These are phyloP conservation scores for Drosophila arizonae DNA, from an alignment of 1,140 invertebrate species.

Conservation along the genomic window DNA sequence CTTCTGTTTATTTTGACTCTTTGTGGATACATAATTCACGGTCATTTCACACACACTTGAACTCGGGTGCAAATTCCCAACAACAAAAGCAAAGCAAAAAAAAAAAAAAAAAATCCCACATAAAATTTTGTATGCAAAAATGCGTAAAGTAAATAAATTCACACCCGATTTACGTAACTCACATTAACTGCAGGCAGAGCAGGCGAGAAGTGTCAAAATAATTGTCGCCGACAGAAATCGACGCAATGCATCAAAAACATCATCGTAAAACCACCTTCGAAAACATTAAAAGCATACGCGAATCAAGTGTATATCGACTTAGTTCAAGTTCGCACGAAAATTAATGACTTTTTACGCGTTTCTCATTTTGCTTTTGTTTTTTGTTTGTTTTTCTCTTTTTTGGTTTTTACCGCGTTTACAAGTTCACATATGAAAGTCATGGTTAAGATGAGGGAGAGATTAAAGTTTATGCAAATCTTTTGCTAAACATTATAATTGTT, in stretches of 20 bases:
- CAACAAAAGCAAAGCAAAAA: background rate
- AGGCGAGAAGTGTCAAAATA: slow-evolving; percentile 71
- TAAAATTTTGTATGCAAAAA: slow-evolving; percentile 63
- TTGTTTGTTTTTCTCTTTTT: slow-evolving; percentile 4
- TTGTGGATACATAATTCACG: slow-evolving; percentile 58
- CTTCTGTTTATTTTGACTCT: slow-evolving; percentile 42
- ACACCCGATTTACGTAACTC: slow-evolving; percentile 72
- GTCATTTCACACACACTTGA: slow-evolving; percentile 63
- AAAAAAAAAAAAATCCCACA: slow-evolving; percentile 33
- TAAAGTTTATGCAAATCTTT: slow-evolving; percentile 6
- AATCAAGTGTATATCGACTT: slow-evolving; percentile 26
- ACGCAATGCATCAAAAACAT: slow-evolving; percentile 62
- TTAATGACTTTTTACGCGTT: slow-evolving; percentile 33
- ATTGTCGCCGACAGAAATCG: slow-evolving; percentile 63
- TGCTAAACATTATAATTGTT: slow-evolving; percentile 1
- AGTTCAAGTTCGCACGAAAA: slow-evolving; percentile 58
- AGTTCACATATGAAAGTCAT: slow-evolving; percentile 28
- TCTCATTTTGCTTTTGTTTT: background rate
- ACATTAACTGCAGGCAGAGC: slow-evolving; percentile 28
- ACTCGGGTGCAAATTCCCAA: slow-evolving; percentile 37
- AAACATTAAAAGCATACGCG: slow-evolving; percentile 31
- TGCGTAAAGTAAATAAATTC: slow-evolving; percentile 72
- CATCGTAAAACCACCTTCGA: slow-evolving; percentile 29
- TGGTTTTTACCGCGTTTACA: slow-evolving; percentile 34
- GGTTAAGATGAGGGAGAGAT: slow-evolving; percentile 7